These are phyloP conservation scores for Agrotis clavis DNA, from an alignment of 2,888 invertebrate species.

Conservation along the genomic window DNA sequence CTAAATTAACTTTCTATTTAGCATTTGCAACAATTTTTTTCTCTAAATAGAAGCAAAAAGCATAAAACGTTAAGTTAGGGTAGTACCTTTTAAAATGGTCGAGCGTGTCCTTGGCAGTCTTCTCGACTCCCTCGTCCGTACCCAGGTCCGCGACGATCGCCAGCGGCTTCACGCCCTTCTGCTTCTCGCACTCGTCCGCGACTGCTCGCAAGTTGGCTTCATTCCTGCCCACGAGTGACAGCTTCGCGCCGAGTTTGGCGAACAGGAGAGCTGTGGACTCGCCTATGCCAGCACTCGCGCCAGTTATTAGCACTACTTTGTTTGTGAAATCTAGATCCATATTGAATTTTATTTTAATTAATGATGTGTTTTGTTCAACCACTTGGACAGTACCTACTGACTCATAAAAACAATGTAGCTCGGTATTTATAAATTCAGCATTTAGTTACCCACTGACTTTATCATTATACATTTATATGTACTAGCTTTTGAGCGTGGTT, in stretches of 20 bases:
- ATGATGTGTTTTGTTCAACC: neutral
- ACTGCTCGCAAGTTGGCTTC: conserved; percentile 66
- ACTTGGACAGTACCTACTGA: conserved; percentile 4
- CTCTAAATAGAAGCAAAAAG: too few relatives aligned
- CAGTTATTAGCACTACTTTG: conserved; percentile 75
- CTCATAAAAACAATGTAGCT: neutral
- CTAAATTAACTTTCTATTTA: too few relatives aligned
- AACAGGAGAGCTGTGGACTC: conserved; percentile 71
- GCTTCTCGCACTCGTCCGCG: conserved; percentile 61
- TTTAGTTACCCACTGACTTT: neutral
- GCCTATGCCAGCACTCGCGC: conserved; percentile 76
- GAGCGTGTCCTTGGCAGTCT: conserved; percentile 67
- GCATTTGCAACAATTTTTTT: too few relatives aligned
- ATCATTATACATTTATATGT: too few relatives aligned
- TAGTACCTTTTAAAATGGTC: conserved; percentile 66
- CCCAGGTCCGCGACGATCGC: conserved; percentile 71
- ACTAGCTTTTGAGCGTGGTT: too few relatives aligned
- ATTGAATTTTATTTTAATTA: neutral
- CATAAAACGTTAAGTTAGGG: too few relatives aligned
- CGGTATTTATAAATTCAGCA: neutral
- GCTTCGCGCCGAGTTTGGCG: conserved; percentile 69
- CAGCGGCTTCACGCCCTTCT: conserved; percentile 65
- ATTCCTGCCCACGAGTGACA: conserved; percentile 72
- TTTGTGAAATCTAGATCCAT: conserved; percentile 62
- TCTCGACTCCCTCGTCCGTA: conserved; percentile 74